phyloP scores from a whole-genome alignment of 2,113 vertebrate genomes.

The Ciconia boyciana region DNA sequence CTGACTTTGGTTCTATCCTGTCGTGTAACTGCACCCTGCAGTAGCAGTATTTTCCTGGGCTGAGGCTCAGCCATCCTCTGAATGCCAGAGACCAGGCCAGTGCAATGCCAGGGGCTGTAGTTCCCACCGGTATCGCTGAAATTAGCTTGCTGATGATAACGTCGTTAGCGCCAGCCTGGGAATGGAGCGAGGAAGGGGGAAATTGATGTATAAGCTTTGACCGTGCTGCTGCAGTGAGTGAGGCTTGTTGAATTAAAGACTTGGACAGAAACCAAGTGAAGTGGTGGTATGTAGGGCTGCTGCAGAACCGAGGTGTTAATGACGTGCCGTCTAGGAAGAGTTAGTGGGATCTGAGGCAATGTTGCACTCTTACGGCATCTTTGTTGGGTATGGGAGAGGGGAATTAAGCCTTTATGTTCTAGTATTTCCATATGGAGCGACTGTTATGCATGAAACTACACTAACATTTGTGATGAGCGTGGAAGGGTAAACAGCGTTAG shows the following conservation, averaged over 20 bases:
- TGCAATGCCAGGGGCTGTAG: neutral
- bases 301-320: neutral
- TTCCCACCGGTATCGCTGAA: neutral
- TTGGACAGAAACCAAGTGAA: neutral
- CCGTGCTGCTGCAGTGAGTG: neutral
- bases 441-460: neutral
- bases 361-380: neutral
- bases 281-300: neutral
- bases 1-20: neutral
- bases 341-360: neutral
- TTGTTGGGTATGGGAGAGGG: neutral
- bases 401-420: neutral
- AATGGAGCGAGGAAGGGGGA: neutral
- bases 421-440: neutral
- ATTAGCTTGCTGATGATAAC: neutral
- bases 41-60: neutral
- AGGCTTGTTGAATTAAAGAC: neutral
- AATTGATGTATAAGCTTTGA: accelerated
- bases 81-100: neutral
- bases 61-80: neutral
- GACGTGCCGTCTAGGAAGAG: neutral
- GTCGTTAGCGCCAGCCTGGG: accelerated
- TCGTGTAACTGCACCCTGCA: neutral
- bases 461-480: neutral
- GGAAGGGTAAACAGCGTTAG: neutral